These are phyloP conservation scores for Aphis gossypii DNA, from an alignment of 1,140 invertebrate genomes.

Conservation along the genomic window DNA sequence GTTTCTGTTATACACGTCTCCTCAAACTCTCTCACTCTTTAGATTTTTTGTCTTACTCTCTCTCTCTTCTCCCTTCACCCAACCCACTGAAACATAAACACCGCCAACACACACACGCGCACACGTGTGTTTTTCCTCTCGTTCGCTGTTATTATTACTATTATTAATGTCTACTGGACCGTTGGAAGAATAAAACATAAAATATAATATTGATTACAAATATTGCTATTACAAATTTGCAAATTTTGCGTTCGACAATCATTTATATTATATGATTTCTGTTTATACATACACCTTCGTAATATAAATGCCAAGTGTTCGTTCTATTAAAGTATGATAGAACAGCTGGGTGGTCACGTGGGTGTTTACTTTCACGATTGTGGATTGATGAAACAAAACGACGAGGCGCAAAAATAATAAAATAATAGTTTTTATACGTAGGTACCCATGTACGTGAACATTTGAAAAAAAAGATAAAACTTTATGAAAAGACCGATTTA, in stretches of 20 bases:
- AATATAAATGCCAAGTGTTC: not conserved
- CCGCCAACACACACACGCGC: not conserved
- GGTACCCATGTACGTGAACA: not conserved
- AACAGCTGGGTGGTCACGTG: conserved; percentile 37
- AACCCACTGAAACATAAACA: not conserved
- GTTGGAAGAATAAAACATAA: not conserved
- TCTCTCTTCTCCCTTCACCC: not conserved
- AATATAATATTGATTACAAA: not conserved
- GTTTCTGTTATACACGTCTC: not conserved
- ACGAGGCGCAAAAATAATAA: not conserved
- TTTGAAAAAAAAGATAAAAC: not conserved
- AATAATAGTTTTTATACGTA: not conserved
- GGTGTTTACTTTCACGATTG: conserved; percentile 25
- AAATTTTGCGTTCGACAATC: not conserved
- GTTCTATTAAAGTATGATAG: not conserved
- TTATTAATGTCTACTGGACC: not conserved
- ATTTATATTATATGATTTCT: conserved; percentile 18
- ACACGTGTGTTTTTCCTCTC: not conserved
- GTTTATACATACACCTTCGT: conserved; percentile 9
- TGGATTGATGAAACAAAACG: conserved; percentile 26
- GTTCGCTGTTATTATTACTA: not conserved
- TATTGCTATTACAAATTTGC: not conserved
- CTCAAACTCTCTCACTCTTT: not conserved
- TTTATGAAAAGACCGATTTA: not conserved
- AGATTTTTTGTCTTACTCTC: not conserved